phyloP scores from a whole-genome alignment of 2,888 invertebrate genomes.

The Pyrrhia umbra region DNA sequence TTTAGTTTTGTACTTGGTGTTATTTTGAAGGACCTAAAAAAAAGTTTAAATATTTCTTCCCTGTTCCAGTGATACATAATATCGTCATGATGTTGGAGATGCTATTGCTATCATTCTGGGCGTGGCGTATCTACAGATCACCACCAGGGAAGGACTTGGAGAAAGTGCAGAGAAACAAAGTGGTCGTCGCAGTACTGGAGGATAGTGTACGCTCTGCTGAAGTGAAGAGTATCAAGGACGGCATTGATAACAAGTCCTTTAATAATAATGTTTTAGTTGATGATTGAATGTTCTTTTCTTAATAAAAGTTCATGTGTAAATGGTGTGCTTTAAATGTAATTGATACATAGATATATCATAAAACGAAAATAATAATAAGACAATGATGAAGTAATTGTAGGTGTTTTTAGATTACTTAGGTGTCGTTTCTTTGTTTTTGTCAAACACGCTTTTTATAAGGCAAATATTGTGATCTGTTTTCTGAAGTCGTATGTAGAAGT shows the following conservation, averaged over 20 bases:
- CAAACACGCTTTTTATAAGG: slow-evolving; percentile 10
- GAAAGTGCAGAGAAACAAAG: slow-evolving; percentile 70
- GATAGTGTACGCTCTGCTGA: slow-evolving; percentile 71
- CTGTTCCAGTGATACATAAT: slow-evolving; percentile 92
- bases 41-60: slow-evolving; percentile 37
- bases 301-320: slow-evolving; percentile 18
- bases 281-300: slow-evolving; percentile 22
- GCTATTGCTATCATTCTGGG: slow-evolving; percentile 91
- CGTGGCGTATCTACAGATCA: slow-evolving; percentile 91
- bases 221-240: slow-evolving; percentile 65
- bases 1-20: too few species aligned
- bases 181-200: slow-evolving; percentile 80
- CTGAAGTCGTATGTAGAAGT: slow-evolving; percentile 16
- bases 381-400: slow-evolving; percentile 6
- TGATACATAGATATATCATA: slow-evolving; percentile 12
- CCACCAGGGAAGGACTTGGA: slow-evolving; percentile 75
- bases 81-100: slow-evolving; percentile 92
- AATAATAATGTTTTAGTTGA: slow-evolving; percentile 57
- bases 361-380: background rate
- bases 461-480: slow-evolving; percentile 22
- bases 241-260: slow-evolving; percentile 71
- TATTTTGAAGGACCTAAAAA: too few species aligned
- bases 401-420: slow-evolving; percentile 11
- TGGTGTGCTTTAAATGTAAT: slow-evolving; percentile 27
- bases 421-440: slow-evolving; percentile 13